Evolutionary conservation across 2,888 invertebrate species (phyloP).

Genomic region (Podotricha telesiphe): DNA sequence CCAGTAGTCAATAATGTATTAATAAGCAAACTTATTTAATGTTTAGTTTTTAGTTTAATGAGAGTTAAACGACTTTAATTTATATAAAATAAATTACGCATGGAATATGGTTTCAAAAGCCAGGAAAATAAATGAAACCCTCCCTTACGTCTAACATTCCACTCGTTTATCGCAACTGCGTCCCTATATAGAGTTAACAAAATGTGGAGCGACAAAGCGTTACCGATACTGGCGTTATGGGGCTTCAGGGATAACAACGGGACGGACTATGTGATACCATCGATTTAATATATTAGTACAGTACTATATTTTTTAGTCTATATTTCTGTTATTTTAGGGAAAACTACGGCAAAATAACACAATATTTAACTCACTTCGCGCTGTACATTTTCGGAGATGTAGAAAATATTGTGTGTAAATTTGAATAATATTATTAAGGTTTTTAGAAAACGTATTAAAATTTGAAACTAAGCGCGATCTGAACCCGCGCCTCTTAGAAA

Average conservation of each 20-base stretch:
- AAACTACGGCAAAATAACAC: background rate
- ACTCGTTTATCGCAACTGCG: constrained; percentile 5
- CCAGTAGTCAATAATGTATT: too few relatives aligned
- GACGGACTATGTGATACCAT: background rate
- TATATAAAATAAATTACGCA: background rate
- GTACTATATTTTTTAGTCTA: background rate
- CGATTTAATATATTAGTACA: background rate
- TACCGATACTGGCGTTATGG: constrained; percentile 16
- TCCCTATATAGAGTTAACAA: constrained; percentile 18
- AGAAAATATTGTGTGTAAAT: background rate
- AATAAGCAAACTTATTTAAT: too few relatives aligned
- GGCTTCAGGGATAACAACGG: constrained; percentile 8
- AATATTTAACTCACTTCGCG: background rate
- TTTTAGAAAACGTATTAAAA: too few relatives aligned
- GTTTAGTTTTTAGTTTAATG: too few relatives aligned
- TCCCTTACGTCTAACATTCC: constrained; percentile 12
- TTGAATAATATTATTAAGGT: too few relatives aligned
- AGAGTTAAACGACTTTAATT: too few relatives aligned
- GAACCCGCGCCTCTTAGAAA: too few relatives aligned
- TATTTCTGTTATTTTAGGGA: background rate
- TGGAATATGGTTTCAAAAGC: background rate
- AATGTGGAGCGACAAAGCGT: constrained; percentile 9
- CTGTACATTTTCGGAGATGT: background rate
- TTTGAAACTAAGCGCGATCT: too few relatives aligned
- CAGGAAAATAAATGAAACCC: background rate